Evolutionary conservation across 2,797 vertebrate species (phyloP).

Genomic region (Cirrhinus molitorella): DNA sequence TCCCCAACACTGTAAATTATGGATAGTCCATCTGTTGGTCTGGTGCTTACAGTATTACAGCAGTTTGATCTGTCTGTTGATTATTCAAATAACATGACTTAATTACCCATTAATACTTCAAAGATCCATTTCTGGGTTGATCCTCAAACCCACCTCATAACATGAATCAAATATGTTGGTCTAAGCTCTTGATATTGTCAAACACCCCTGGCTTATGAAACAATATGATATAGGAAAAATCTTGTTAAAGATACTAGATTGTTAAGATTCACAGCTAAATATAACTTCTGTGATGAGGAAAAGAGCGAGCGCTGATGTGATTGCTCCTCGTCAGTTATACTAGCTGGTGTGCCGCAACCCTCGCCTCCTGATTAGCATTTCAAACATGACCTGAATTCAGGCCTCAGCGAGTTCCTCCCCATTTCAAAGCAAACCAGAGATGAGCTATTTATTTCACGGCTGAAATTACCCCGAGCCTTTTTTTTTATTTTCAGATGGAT

Average conservation of each 20-base stretch:
- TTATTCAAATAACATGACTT: not conserved
- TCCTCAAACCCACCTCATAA: not conserved
- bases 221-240: not conserved
- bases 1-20: not conserved
- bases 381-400: conserved; percentile 55
- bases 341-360: conserved; percentile 5
- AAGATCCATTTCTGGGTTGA: not conserved
- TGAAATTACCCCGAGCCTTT: conserved; percentile 10
- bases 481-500: not conserved
- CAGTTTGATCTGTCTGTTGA: not conserved
- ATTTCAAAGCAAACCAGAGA: conserved; percentile 35
- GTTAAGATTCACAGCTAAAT: conserved; percentile 11
- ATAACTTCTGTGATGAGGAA: conserved; percentile 9
- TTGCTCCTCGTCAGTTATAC: conserved; percentile 12
- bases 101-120: not conserved
- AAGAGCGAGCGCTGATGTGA: conserved; percentile 6
- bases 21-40: not conserved
- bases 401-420: conserved; percentile 16
- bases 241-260: not conserved
- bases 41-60: not conserved
- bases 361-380: conserved; percentile 53
- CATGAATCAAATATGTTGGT: not conserved
- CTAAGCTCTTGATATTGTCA: not conserved
- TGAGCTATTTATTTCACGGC: conserved; percentile 37
- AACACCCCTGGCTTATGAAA: not conserved